phyloP scores from a whole-genome alignment of 1,140 invertebrate genomes.

The Monomorium pharaonis region DNA sequence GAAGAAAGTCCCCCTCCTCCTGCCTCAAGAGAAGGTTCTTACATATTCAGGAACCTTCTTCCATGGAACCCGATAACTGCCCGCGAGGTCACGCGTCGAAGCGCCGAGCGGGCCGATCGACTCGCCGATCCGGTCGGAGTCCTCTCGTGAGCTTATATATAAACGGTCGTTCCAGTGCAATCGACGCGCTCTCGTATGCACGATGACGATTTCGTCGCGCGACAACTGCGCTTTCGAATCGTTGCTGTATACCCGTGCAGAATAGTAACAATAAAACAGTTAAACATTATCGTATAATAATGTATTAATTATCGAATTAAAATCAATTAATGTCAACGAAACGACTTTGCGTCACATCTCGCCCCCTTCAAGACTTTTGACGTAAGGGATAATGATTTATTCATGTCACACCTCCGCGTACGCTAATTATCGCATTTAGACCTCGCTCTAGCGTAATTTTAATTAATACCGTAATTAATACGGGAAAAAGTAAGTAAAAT shows the following conservation, averaged over 20 bases:
- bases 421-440: neutral
- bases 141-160: conserved; percentile 42
- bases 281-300: neutral
- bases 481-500: neutral
- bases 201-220: conserved; percentile 26
- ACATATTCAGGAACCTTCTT: conserved; percentile 70
- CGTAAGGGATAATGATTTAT: neutral
- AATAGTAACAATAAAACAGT: neutral
- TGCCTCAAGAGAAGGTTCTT: conserved; percentile 34
- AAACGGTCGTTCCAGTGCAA: conserved; percentile 47
- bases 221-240: conserved; percentile 15
- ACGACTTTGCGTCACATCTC: neutral
- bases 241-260: neutral
- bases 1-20: conserved; percentile 63
- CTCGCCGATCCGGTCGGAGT: conserved; percentile 38
- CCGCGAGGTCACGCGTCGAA: conserved; percentile 61
- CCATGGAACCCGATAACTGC: conserved; percentile 64
- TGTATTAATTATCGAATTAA: neutral
- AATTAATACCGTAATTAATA: conserved; percentile 39
- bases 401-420: neutral
- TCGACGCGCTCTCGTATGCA: conserved; percentile 31
- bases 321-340: neutral
- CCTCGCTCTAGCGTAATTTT: neutral
- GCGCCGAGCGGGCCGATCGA: conserved; percentile 44
- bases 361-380: neutral